A percentile compares a stretch with the other conserved stretches of the same genome.
Evolutionary conservation across 1,140 invertebrate species (phyloP).

Genomic region (Lordiphosa stackelbergi): DNA sequence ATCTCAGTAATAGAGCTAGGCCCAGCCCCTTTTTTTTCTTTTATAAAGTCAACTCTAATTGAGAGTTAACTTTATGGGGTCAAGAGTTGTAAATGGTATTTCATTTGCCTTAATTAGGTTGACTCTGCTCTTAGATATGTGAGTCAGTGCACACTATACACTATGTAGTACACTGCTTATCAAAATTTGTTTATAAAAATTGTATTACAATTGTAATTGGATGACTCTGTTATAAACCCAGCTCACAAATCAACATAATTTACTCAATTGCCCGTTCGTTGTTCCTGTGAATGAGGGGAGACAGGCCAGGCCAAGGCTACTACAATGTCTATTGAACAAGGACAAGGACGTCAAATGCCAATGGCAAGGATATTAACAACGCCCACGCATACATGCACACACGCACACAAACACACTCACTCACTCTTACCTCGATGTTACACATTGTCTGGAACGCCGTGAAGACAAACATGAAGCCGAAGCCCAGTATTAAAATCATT

Average conservation of each 20-base stretch:
- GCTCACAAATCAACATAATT: constrained; percentile 51
- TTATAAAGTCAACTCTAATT: constrained; percentile 12
- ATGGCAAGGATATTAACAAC: constrained; percentile 61
- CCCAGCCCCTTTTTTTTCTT: background rate
- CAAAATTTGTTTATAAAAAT: too few relatives aligned
- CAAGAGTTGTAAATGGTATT: constrained; percentile 17
- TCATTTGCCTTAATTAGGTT: constrained; percentile 13
- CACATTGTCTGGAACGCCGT: constrained; percentile 96
- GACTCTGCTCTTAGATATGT: background rate
- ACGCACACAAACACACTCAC: constrained; percentile 5
- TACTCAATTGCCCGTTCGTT: constrained; percentile 33
- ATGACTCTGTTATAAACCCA: background rate
- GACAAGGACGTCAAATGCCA: constrained; percentile 62
- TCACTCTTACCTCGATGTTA: constrained; percentile 90
- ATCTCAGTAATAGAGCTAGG: background rate
- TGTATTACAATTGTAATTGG: background rate
- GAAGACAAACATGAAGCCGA: constrained; percentile 95
- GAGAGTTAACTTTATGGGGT: constrained; percentile 16
- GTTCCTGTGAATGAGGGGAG: constrained; percentile 22
- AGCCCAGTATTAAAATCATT: constrained; percentile 91
- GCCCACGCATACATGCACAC: constrained; percentile 59
- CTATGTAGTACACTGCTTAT: background rate
- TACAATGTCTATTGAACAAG: constrained; percentile 59
- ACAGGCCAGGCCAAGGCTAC: constrained; percentile 53
- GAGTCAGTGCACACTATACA: too few relatives aligned